These are phyloP conservation scores for Nothoprocta pentlandii DNA, from an alignment of 2,113 vertebrate species.

Conservation along the genomic window DNA sequence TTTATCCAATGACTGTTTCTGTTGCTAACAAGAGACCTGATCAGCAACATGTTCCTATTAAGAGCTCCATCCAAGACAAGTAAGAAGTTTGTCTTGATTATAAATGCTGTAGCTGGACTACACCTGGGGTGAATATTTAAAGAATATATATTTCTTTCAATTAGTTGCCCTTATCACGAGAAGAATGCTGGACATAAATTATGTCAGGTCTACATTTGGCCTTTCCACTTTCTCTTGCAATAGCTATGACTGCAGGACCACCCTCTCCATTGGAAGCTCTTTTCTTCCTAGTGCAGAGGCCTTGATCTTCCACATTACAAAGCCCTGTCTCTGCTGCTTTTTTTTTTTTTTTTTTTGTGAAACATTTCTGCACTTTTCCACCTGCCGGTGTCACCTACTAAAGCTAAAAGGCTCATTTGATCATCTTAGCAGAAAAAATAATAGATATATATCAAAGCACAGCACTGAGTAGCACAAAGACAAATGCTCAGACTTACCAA, in stretches of 20 bases:
- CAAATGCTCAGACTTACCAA: constrained; percentile 72
- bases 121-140: neutral
- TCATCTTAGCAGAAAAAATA: neutral
- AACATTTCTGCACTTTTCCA: neutral
- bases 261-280: neutral
- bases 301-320: neutral
- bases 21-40: neutral
- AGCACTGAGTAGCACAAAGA: neutral
- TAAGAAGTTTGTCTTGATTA: neutral
- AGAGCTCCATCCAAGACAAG: too few species aligned
- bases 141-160: neutral
- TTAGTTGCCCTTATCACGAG: neutral
- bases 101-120: too few species aligned
- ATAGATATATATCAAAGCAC: neutral
- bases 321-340: neutral
- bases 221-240: neutral
- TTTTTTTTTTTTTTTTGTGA: neutral
- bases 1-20: neutral
- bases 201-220: neutral
- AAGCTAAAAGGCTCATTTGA: neutral
- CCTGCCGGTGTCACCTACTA: neutral
- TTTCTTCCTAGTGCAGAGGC: neutral
- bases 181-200: neutral
- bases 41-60: neutral
- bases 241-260: neutral